Conservation (phyloP, 2,797 vertebrate genomes). For the Crenuchus spilurus region DNA sequence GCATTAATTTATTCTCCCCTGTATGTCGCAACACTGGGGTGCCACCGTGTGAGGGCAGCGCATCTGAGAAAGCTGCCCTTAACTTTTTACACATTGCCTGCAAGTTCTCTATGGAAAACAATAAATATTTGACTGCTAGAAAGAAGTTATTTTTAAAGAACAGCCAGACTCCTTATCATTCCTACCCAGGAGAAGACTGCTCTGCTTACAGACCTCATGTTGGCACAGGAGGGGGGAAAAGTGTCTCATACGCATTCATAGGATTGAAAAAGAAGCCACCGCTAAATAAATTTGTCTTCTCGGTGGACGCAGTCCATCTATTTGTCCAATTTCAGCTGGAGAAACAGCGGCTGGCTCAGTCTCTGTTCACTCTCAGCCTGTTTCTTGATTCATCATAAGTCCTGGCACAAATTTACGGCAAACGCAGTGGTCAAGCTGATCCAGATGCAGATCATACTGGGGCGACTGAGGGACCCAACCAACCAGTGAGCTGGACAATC, state of each 20-base stretch:
- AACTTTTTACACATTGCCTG: neutral
- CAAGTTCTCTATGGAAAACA: neutral
- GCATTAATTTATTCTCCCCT: neutral
- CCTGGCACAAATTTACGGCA: neutral
- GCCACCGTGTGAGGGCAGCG: neutral
- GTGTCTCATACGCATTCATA: conserved; percentile 6
- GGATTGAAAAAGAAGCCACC: neutral
- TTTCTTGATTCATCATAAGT: neutral
- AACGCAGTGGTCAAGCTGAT: neutral
- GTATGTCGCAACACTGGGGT: neutral
- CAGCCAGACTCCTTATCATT: neutral
- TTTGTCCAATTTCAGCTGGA: conserved; percentile 20
- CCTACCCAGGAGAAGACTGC: neutral
- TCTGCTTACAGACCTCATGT: neutral
- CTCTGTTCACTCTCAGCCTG: neutral
- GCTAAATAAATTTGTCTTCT: conserved; percentile 21
- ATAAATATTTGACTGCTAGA: neutral
- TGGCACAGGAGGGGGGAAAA: neutral
- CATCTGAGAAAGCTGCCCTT: neutral
- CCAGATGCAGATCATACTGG: conserved; percentile 24
- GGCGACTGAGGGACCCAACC: no score
- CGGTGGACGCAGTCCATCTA: conserved; percentile 17
- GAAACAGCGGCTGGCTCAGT: neutral
- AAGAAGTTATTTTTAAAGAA: neutral
- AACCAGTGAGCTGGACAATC: no score